A percentile compares a stretch with the other conserved stretches of the same genome.
Evolutionary conservation across 2,113 vertebrate species (phyloP).

Genomic region (Xiphias gladius): DNA sequence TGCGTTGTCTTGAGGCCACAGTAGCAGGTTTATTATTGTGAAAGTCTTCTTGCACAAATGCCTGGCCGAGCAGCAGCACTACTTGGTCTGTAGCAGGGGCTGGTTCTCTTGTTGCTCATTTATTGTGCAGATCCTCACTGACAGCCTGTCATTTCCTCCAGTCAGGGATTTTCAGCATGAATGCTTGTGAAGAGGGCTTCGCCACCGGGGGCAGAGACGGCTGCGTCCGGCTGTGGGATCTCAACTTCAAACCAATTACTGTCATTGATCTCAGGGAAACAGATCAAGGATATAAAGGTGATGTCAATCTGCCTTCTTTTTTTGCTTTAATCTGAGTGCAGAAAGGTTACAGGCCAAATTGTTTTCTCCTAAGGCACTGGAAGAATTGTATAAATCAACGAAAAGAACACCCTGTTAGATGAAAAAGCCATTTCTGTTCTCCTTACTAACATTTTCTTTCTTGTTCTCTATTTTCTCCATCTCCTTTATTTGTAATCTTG

Average conservation of each 20-base stretch:
- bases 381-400: neutral
- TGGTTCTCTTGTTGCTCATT: constrained; percentile 69
- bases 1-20: constrained; percentile 26
- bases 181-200: constrained; percentile 98
- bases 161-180: constrained; percentile 99
- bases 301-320: constrained; percentile 54
- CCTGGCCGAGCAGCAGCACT: constrained; percentile 47
- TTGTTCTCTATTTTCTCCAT: constrained; percentile 62
- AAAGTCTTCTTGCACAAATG: constrained; percentile 60
- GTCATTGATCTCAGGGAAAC: constrained; percentile 99
- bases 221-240: constrained; percentile 98
- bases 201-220: constrained; percentile 98
- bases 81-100: constrained; percentile 19
- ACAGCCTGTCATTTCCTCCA: constrained; percentile 82
- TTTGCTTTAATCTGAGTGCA: constrained; percentile 18
- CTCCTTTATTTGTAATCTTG: constrained; percentile 69
- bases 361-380: neutral
- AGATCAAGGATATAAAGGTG: constrained; percentile 99
- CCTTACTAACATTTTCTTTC: constrained; percentile 62
- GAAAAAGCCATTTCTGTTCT: constrained; percentile 8
- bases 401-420: neutral
- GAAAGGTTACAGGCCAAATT: constrained; percentile 35
- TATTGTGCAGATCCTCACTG: constrained; percentile 69
- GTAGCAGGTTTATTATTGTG: constrained; percentile 51
- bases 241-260: constrained; percentile 99